phyloP scores from a whole-genome alignment of 2,113 vertebrate genomes.

The Alouatta palliata region DNA sequence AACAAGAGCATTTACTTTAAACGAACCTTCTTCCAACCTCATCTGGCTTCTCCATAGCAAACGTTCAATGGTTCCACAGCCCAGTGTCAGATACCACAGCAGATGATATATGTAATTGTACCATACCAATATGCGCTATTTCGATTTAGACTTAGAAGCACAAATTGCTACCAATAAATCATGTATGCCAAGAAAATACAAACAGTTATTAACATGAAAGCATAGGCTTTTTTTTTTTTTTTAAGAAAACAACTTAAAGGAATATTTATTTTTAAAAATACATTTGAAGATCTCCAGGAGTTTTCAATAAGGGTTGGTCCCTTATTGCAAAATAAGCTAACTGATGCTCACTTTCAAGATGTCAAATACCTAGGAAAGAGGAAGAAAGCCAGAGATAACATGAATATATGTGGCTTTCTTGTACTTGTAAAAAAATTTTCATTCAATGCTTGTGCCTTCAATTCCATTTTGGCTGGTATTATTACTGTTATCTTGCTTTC shows the following conservation, averaged over 20 bases:
- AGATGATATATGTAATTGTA: not conserved
- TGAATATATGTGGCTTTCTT: not conserved
- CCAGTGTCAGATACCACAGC: not conserved
- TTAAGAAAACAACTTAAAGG: not conserved
- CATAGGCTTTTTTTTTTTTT: not conserved
- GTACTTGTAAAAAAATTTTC: not conserved
- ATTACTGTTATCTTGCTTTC: not conserved
- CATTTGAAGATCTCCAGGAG: not conserved
- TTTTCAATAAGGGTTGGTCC: not conserved
- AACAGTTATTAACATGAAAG: not conserved
- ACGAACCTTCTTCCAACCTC: not conserved
- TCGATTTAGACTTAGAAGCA: not conserved
- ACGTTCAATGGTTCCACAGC: fast-evolving
- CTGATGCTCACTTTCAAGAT: not conserved
- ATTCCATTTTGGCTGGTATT: not conserved
- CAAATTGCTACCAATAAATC: not conserved
- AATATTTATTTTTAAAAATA: not conserved
- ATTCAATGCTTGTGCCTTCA: not conserved
- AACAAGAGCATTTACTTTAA: not conserved
- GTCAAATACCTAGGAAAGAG: not conserved
- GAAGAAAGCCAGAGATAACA: not conserved
- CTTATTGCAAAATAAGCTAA: not conserved
- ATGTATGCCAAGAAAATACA: not conserved
- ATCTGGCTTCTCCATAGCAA: not conserved
- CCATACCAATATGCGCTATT: not conserved